These are phyloP conservation scores for Zoanthus sociatus DNA, from an alignment of 92 coral and sea anemone species.

Conservation along the genomic window DNA sequence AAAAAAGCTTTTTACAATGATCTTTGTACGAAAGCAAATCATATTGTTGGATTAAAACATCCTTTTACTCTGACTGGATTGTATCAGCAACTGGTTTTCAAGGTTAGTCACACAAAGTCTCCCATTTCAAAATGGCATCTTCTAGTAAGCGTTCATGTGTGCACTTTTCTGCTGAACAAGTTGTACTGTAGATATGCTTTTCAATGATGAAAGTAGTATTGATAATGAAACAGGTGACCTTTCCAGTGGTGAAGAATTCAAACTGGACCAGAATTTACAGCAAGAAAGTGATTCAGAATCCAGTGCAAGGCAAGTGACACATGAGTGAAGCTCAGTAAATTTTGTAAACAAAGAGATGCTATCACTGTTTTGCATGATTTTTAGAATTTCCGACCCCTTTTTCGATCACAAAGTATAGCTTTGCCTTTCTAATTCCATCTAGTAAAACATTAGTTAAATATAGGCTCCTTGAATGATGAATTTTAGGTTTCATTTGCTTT, in stretches of 20 bases:
- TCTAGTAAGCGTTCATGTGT: not conserved
- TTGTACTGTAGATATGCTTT: constrained; percentile 1
- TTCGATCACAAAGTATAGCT: not conserved
- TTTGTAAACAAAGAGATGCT: not conserved
- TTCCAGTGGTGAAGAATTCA: not conserved
- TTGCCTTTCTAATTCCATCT: not conserved
- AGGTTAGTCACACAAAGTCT: not conserved
- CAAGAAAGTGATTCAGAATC: constrained; percentile 7
- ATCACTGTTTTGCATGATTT: not conserved
- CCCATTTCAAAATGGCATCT: not conserved
- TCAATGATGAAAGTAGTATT: not conserved
- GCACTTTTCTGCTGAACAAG: not conserved
- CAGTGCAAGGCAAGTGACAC: constrained; percentile 5
- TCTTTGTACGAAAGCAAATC: not conserved
- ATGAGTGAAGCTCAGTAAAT: not conserved
- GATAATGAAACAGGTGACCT: not conserved
- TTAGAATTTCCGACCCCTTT: not conserved
- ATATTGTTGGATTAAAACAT: not conserved
- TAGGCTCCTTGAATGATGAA: not conserved
- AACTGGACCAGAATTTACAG: not conserved
- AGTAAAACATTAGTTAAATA: not conserved
- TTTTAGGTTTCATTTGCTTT: constrained; percentile 4
- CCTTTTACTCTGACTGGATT: not conserved
- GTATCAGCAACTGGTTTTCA: not conserved
- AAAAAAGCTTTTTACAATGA: constrained; percentile 9